Evolutionary conservation across 2,113 vertebrate species (phyloP).

Genomic region (Serinus canaria): DNA sequence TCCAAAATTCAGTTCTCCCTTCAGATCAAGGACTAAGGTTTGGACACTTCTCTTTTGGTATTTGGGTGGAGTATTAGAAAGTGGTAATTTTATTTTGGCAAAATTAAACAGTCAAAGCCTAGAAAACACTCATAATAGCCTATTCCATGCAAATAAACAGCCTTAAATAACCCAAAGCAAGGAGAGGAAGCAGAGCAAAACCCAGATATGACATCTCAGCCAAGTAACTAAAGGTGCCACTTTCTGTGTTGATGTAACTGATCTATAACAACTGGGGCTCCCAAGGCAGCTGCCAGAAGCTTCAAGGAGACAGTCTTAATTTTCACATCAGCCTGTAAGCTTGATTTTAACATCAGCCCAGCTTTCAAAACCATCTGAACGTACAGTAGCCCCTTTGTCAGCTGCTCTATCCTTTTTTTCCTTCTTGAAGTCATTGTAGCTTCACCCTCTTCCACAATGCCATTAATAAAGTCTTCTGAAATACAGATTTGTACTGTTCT

Average conservation of each 20-base stretch:
- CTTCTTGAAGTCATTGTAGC: not conserved
- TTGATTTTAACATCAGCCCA: not conserved
- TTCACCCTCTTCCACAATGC: not conserved
- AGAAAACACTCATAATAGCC: not conserved
- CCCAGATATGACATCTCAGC: not conserved
- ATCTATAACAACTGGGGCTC: not conserved
- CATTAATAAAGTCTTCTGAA: not conserved
- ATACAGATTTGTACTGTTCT: not conserved
- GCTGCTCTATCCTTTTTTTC: not conserved
- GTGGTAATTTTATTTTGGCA: not conserved
- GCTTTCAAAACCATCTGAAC: not conserved
- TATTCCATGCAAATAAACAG: not conserved
- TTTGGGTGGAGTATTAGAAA: not conserved
- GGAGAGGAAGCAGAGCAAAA: not conserved
- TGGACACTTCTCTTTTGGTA: not conserved
- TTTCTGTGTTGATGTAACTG: not conserved
- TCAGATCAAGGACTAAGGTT: accelerated
- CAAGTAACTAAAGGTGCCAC: not conserved
- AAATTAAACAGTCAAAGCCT: not conserved
- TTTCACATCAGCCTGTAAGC: not conserved
- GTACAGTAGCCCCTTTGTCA: not conserved
- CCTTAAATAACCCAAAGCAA: not conserved
- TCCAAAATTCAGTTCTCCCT: not conserved
- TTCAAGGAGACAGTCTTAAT: not conserved
- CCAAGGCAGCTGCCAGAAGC: not conserved